Conservation (phyloP, 2,797 vertebrate genomes). For the Florisuga fusca region DNA sequence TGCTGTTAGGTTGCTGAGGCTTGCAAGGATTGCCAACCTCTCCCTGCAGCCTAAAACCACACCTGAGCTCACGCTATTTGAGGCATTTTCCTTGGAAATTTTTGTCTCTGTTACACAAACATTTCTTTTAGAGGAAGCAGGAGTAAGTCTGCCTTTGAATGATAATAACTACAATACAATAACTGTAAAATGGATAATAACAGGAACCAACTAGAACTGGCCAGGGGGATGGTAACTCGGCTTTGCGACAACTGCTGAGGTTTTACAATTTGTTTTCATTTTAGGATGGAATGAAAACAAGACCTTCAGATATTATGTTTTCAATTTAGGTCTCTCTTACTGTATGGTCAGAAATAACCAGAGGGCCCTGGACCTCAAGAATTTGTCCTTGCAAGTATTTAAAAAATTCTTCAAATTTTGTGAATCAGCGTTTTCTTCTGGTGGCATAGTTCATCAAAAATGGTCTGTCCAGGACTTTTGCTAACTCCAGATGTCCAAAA, state of each 20-base stretch:
- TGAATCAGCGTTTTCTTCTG: slow-evolving; percentile 61
- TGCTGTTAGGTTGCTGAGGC: neutral
- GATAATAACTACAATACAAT: neutral
- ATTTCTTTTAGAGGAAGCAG: slow-evolving; percentile 15
- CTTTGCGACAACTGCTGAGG: slow-evolving; percentile 49
- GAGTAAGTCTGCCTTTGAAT: neutral
- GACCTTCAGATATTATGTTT: slow-evolving; percentile 67
- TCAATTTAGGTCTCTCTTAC: slow-evolving; percentile 55
- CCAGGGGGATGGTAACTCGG: slow-evolving; percentile 42
- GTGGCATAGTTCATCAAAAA: slow-evolving; percentile 25
- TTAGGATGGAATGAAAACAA: slow-evolving; percentile 70
- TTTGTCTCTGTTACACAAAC: neutral
- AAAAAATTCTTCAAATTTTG: slow-evolving; percentile 32
- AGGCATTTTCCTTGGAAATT: neutral
- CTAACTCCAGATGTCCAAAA: slow-evolving; percentile 42
- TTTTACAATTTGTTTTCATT: slow-evolving; percentile 73
- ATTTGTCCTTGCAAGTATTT: slow-evolving; percentile 58
- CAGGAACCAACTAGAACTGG: slow-evolving; percentile 21
- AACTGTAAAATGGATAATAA: slow-evolving; percentile 49
- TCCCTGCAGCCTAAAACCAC: neutral
- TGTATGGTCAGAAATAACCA: slow-evolving; percentile 62
- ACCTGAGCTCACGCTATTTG: neutral
- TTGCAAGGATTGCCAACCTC: neutral
- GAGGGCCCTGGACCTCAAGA: slow-evolving; percentile 51
- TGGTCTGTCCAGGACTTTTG: neutral